Conservation (phyloP, 1,140 invertebrate species). For the Oryctes rhinoceros region DNA sequence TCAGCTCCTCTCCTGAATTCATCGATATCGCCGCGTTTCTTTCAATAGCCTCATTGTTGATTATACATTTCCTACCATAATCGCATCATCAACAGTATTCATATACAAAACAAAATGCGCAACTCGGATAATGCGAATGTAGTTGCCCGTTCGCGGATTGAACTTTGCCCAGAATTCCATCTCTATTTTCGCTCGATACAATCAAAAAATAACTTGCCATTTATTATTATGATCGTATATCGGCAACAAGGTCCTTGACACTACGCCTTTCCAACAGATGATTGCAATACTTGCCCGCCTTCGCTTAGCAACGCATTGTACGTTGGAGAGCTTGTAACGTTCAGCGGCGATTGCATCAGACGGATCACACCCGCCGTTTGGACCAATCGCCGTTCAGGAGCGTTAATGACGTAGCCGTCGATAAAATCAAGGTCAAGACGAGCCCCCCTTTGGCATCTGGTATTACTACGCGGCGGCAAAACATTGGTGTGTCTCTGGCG, state of each 20-base stretch:
- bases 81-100: background rate
- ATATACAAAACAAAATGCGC: background rate
- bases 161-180: conserved; percentile 31
- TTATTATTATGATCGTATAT: background rate
- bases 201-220: background rate
- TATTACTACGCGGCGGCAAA: background rate
- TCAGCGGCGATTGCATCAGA: conserved; percentile 11
- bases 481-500: conserved; percentile 11
- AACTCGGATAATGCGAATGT: conserved; percentile 2
- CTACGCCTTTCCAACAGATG: conserved; percentile 22
- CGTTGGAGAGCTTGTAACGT: background rate
- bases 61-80: background rate
- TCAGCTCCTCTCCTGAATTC: too few species aligned
- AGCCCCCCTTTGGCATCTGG: background rate
- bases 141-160: background rate
- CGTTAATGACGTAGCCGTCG: background rate
- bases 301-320: conserved; percentile 17
- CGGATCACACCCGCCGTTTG: conserved; percentile 21
- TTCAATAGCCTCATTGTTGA: too few species aligned
- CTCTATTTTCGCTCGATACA: background rate
- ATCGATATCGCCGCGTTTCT: too few species aligned
- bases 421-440: conserved; percentile 28
- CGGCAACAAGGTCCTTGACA: conserved; percentile 22
- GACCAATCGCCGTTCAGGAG: background rate
- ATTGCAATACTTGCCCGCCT: background rate